Percentiles rank a stretch among this genome's conserved stretches.
phyloP scores from a whole-genome alignment of 2,113 vertebrate genomes.

The Sardina pilchardus region DNA sequence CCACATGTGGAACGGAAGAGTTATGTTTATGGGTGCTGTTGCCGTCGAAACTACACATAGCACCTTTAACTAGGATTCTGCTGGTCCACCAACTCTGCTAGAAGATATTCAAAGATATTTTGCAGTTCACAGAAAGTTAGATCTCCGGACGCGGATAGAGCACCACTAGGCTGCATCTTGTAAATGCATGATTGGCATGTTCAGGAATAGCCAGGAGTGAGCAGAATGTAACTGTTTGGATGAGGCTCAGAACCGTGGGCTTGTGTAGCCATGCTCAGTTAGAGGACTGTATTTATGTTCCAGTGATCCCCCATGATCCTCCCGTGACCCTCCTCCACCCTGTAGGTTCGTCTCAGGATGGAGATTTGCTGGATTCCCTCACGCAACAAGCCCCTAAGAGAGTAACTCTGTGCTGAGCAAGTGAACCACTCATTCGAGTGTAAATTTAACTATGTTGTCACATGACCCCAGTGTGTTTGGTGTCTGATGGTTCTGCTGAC shows the following conservation, averaged over 20 bases:
- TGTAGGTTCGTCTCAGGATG: slow-evolving; percentile 15
- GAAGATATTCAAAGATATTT: background rate
- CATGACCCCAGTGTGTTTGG: background rate
- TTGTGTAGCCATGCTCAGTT: background rate
- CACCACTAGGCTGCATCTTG: background rate
- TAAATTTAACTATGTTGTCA: background rate
- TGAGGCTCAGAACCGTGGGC: background rate
- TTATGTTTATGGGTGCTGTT: no score
- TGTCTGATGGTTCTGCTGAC: background rate
- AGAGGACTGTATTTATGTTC: slow-evolving; percentile 1
- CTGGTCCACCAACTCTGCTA: background rate
- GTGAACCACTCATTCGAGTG: background rate
- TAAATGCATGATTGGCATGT: background rate
- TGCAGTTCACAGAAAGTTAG: background rate
- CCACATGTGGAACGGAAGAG: no score
- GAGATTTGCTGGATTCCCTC: background rate
- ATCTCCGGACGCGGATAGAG: background rate
- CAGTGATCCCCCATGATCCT: background rate
- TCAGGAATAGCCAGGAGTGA: background rate
- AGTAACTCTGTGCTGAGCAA: background rate
- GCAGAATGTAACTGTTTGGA: background rate
- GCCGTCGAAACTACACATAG: no score
- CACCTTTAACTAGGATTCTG: background rate
- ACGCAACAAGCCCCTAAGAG: background rate
- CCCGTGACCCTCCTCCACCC: background rate